phyloP scores from a whole-genome alignment of 2,797 vertebrate genomes.

The Bufotes viridis region DNA sequence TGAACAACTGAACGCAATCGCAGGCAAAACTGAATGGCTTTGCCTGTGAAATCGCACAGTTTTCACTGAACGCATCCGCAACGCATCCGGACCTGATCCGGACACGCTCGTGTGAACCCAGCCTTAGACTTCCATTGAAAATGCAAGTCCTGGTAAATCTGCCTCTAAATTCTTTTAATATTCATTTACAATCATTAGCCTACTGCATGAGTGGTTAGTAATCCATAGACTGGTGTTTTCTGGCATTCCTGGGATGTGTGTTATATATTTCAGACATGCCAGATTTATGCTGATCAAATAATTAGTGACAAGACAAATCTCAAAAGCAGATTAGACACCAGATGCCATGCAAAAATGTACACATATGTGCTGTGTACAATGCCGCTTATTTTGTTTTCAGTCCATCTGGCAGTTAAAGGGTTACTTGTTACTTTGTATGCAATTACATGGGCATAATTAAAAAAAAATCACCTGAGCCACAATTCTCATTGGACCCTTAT shows the following conservation, averaged over 20 bases:
- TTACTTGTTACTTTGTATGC: background rate
- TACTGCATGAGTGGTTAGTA: background rate
- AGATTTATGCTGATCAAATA: conserved; percentile 37
- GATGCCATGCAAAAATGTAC: conserved; percentile 15
- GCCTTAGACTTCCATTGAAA: no score
- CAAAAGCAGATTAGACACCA: conserved; percentile 35
- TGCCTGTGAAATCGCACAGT: no score
- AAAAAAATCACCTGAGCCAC: background rate
- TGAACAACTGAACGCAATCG: no score
- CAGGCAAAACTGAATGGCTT: no score
- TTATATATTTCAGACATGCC: background rate
- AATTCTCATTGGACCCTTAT: background rate
- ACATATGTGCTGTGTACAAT: background rate
- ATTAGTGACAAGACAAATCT: conserved; percentile 37
- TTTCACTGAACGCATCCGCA: no score
- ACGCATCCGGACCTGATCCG: no score
- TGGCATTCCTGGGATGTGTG: background rate
- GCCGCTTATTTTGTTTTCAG: background rate
- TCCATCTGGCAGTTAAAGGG: no score
- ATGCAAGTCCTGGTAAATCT: no score
- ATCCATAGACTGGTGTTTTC: background rate
- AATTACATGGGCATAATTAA: background rate
- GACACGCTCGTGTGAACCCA: no score
- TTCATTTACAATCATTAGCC: background rate
- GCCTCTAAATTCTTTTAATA: background rate